Conservation (phyloP, 2,113 vertebrate species). For the Micromys minutus region DNA sequence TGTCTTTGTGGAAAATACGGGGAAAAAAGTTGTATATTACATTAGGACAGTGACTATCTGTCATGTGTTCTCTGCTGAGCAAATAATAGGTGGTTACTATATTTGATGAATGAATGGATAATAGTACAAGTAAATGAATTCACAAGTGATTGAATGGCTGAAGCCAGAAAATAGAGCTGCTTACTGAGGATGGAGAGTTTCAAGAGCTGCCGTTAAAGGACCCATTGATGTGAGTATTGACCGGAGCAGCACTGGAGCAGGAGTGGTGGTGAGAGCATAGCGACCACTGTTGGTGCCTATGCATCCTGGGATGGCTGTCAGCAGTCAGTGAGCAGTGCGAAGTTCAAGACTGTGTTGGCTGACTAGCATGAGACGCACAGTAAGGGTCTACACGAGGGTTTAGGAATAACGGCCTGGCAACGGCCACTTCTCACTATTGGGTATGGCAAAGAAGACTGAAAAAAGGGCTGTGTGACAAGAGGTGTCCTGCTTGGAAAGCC, state of each 20-base stretch:
- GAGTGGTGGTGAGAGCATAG: not conserved
- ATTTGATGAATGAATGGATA: slow-evolving; percentile 49
- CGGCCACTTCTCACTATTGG: not conserved
- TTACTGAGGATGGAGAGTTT: not conserved
- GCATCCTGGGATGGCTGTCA: not conserved
- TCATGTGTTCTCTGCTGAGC: slow-evolving; percentile 29
- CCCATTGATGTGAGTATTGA: not conserved
- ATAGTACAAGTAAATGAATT: slow-evolving; percentile 48
- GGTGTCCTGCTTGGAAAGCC: not conserved
- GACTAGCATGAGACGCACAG: not conserved
- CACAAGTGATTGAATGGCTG: slow-evolving; percentile 13
- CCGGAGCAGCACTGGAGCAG: not conserved
- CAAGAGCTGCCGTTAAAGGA: slow-evolving; percentile 37
- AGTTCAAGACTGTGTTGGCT: not conserved
- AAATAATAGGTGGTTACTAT: slow-evolving; percentile 42
- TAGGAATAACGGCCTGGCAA: not conserved
- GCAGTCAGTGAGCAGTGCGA: not conserved
- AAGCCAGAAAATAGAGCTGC: not conserved
- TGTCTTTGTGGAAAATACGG: slow-evolving; percentile 57
- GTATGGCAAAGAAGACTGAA: not conserved
- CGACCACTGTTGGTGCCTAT: not conserved
- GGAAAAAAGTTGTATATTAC: slow-evolving; percentile 40
- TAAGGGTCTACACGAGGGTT: not conserved
- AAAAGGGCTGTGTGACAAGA: not conserved
- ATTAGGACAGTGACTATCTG: not conserved